A percentile compares a stretch with the other conserved stretches of the same genome.
phyloP scores from a whole-genome alignment of 1,140 invertebrate genomes.

The Gonatopus flavifemur region DNA sequence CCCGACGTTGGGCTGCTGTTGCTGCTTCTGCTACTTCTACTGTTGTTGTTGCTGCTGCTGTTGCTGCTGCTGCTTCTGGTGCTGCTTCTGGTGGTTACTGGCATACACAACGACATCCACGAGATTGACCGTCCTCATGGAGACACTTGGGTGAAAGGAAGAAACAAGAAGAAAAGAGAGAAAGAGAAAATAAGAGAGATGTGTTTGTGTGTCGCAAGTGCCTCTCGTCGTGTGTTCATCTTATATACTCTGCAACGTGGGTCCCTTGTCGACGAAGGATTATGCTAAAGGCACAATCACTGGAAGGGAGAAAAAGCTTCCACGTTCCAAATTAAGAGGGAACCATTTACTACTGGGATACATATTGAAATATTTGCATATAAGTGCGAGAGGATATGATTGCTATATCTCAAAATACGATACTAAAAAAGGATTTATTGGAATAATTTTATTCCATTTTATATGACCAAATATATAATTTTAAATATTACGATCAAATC shows the following conservation, averaged over 20 bases:
- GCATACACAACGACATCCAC: conserved; percentile 31
- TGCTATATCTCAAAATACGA: too few species aligned
- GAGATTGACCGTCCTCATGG: conserved; percentile 24
- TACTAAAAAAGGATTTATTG: too few species aligned
- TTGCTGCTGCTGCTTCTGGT: conserved; percentile 28
- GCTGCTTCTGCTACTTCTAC: conserved; percentile 34
- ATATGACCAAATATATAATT: too few species aligned
- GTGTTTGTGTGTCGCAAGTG: conserved; percentile 29
- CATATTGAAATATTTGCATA: too few species aligned
- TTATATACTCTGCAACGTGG: conserved; percentile 38
- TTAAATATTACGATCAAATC: too few species aligned
- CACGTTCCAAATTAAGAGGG: conserved; percentile 47
- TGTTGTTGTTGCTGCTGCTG: conserved; percentile 15
- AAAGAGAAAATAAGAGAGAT: conserved; percentile 14
- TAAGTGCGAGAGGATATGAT: too few species aligned
- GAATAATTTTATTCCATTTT: too few species aligned
- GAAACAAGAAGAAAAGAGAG: neutral
- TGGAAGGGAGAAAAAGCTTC: conserved; percentile 31
- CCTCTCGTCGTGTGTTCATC: conserved; percentile 24
- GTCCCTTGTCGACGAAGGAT: conserved; percentile 45
- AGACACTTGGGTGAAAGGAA: too few species aligned
- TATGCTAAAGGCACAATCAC: conserved; percentile 53
- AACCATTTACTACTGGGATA: too few species aligned
- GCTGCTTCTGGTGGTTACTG: conserved; percentile 29
- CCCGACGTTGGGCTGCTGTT: conserved; percentile 38